These are phyloP conservation scores for Labia minor DNA, from an alignment of 2,888 invertebrate genomes.

Conservation along the genomic window DNA sequence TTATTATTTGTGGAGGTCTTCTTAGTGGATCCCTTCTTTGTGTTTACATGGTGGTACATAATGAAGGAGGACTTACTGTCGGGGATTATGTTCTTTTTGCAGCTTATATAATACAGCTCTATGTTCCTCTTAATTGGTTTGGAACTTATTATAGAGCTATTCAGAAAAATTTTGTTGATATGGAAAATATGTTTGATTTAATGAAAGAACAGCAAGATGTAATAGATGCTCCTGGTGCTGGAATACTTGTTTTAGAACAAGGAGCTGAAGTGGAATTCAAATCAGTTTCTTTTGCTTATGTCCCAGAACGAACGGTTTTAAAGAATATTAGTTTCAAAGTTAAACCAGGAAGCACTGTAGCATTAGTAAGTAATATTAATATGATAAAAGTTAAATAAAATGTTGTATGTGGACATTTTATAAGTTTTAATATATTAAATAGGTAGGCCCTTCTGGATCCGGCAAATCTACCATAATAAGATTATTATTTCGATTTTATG, in stretches of 20 bases:
- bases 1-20: slow-evolving; percentile 77
- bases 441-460: slow-evolving; percentile 81
- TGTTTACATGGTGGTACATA: slow-evolving; percentile 68
- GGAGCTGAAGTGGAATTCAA: slow-evolving; percentile 71
- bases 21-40: slow-evolving; percentile 79
- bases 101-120: slow-evolving; percentile 86
- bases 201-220: slow-evolving; percentile 80
- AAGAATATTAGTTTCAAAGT: slow-evolving; percentile 68
- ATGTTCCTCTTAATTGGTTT: slow-evolving; percentile 94
- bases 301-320: slow-evolving; percentile 63
- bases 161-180: slow-evolving; percentile 94
- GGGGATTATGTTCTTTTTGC: slow-evolving; percentile 96
- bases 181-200: slow-evolving; percentile 99
- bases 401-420: neutral
- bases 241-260: slow-evolving; percentile 52
- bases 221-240: slow-evolving; percentile 69
- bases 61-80: slow-evolving; percentile 56
- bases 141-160: slow-evolving; percentile 96
- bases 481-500: slow-evolving; percentile 90
- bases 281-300: slow-evolving; percentile 82
- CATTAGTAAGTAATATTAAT: slow-evolving; percentile 46
- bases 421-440: too few relatives aligned
- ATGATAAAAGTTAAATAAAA: neutral
- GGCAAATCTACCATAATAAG: slow-evolving; percentile 96
- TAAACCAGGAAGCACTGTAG: slow-evolving; percentile 74